A percentile compares a stretch with the other conserved stretches of the same genome.
Conservation (phyloP, 2,888 invertebrate genomes). For the Tenthredo amoena region DNA sequence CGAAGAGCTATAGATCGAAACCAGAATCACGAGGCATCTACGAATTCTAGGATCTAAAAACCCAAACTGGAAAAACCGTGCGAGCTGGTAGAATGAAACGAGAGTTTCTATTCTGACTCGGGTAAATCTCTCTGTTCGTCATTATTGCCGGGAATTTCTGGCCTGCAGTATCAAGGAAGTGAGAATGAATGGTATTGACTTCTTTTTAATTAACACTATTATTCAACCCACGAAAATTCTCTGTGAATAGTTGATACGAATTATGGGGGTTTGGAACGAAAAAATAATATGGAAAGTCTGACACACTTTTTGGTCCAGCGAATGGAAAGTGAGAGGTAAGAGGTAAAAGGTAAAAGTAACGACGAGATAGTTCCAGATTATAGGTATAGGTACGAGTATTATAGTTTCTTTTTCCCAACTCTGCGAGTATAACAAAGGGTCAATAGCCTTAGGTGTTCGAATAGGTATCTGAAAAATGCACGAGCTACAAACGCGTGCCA, state of each 20-base stretch:
- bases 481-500: neutral
- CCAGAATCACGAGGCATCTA: no score
- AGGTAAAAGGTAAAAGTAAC: conserved; percentile 20
- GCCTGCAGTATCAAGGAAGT: no score
- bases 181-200: no score
- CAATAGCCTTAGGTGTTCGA: neutral
- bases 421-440: neutral
- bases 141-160: neutral
- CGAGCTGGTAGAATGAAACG: no score
- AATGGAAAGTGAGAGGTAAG: conserved; percentile 31
- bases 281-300: conserved; percentile 18
- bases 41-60: no score
- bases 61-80: no score
- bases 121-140: neutral
- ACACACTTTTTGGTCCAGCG: conserved; percentile 17
- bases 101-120: no score
- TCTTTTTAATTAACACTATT: neutral
- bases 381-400: neutral
- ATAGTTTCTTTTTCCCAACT: conserved; percentile 3
- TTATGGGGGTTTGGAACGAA: neutral
- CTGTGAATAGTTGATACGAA: neutral
- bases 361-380: conserved; percentile 13
- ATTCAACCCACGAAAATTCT: neutral
- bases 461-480: neutral
- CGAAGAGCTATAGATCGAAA: no score